Base-by-base conservation (phyloP, 2,797 vertebrate species). In the Hephaestus fuliginosus region DNA sequence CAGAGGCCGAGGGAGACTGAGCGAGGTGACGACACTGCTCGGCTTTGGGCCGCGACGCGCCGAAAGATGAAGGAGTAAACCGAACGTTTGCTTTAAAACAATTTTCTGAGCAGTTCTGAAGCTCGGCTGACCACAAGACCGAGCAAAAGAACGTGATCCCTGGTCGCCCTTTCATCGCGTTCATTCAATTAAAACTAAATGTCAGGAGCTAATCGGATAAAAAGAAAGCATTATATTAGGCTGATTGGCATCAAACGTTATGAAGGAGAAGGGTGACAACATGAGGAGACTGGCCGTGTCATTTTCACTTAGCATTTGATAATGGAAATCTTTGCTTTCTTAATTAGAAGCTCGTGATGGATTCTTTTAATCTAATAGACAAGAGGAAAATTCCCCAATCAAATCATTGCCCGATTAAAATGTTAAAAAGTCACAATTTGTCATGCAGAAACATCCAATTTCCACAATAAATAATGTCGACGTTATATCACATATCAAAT, bases 141-240 rank as follows among this genome's bases (percentile, higher is more conserved):
- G 43, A 63, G 30, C 64, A 55, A 20, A 18, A 76, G 36, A 74
- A 41, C 7, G 5, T 10, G 9, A 80, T 63, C 48, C 25, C 60
- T 2, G 43, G 43, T 20, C 36, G 4, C 49, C 36, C 43, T 75
- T 65, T 81, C 22, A 76, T 81, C 72, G 66, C 20, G 2, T 41
- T 5, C 70, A 64, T 80, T 84, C 62, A 81, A 71, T 89, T 78
- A 76, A 61, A 77, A 11, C 14, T 55, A 82, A 91, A 90, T 86
- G 88, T 82, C 89, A 88, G 67, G 6, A 69, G 70, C 62, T 81
- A 83, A 89, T 77, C 39, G 36, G 66, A 86, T 90, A 65, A 70
- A 88, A 78, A 77, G 56, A 30, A 33, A 55, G 33, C 3, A n/a
- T 5, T 72, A 44, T 66, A 46, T 78, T 70, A 53, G 25, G 11